A percentile compares a stretch with the other conserved stretches of the same genome.
Evolutionary conservation across 2,113 vertebrate species (phyloP).

Genomic region (Platysteira castanea): DNA sequence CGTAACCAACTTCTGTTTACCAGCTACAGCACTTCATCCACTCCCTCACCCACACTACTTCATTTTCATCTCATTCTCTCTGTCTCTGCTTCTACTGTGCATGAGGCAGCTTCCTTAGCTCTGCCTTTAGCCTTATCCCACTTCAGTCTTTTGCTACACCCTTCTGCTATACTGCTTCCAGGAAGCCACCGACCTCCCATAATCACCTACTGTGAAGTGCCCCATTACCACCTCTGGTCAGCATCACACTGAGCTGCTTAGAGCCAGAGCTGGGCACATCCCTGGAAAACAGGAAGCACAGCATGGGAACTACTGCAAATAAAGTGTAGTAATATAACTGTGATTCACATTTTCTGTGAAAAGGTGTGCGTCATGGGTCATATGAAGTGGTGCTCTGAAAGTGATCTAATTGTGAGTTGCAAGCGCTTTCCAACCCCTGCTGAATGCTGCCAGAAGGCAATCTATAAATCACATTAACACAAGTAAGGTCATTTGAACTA

Average conservation of each 20-base stretch:
- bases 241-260: not conserved
- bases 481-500: not conserved
- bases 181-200: not conserved
- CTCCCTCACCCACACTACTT: not conserved
- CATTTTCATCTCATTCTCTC: not conserved
- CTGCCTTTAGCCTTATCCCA: not conserved
- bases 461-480: not conserved
- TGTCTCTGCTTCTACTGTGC: not conserved
- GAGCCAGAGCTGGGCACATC: not conserved
- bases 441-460: not conserved
- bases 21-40: not conserved
- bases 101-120: not conserved
- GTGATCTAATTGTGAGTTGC: not conserved
- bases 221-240: accelerated
- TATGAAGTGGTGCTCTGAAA: not conserved
- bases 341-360: not conserved
- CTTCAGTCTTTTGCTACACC: not conserved
- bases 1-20: accelerated
- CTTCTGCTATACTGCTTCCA: not conserved
- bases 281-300: not conserved
- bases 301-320: not conserved
- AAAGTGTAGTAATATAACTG: not conserved
- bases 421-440: not conserved
- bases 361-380: not conserved
- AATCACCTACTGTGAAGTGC: not conserved